A percentile compares a stretch with the other conserved stretches of the same genome.
Conservation (phyloP, 2,888 invertebrate genomes). For the Caenorhabditis plicata region DNA sequence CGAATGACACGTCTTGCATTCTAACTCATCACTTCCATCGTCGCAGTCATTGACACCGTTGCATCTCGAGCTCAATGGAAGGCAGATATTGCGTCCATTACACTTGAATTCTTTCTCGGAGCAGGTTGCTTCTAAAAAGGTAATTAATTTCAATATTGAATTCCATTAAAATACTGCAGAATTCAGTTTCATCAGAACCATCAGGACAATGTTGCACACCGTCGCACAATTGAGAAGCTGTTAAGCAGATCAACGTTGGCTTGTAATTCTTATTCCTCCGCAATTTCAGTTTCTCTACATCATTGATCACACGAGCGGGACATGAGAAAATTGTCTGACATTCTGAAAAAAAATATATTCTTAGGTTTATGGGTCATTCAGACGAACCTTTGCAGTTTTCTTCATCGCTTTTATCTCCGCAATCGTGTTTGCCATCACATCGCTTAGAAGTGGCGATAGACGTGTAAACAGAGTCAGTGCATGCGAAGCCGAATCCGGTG, state of each 20-base stretch:
- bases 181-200: conserved; percentile 41
- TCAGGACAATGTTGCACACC: conserved; percentile 48
- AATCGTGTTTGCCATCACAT: conserved; percentile 55
- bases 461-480: conserved; percentile 40
- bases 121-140: conserved; percentile 21
- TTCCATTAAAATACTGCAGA: too few relatives aligned
- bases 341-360: conserved; percentile 16
- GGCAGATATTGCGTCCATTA: conserved; percentile 21
- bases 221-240: conserved; percentile 45
- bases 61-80: conserved; percentile 32
- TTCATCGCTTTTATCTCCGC: conserved; percentile 53
- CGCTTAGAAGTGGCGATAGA: conserved; percentile 39
- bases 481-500: conserved; percentile 55
- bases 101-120: conserved; percentile 31
- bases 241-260: conserved; percentile 26
- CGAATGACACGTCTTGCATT: conserved; percentile 30
- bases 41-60: conserved; percentile 42
- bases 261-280: conserved; percentile 4
- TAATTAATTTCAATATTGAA: too few relatives aligned
- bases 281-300: conserved; percentile 7
- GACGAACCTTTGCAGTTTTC: conserved; percentile 28
- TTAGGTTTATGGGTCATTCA: neutral
- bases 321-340: conserved; percentile 59
- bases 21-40: conserved; percentile 37
- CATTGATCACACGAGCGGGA: neutral